Conservation (phyloP, 2,113 vertebrate genomes). For the Aix galericulata region DNA sequence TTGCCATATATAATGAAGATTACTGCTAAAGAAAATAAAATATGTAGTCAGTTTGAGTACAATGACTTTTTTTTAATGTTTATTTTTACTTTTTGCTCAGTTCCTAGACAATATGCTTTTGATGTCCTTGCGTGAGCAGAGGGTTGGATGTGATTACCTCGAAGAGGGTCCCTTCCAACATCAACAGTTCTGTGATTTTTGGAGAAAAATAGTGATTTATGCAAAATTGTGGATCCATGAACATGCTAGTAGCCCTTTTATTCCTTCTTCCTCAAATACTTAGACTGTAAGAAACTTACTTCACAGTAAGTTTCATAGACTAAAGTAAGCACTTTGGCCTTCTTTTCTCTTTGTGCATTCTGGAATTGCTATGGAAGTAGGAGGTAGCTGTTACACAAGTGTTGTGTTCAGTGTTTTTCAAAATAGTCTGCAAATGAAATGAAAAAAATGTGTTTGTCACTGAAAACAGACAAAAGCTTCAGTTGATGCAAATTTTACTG, state of each 20-base stretch:
- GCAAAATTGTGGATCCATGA: background rate
- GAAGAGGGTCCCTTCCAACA: background rate
- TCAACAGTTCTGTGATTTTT: background rate
- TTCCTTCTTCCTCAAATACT: background rate
- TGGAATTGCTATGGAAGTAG: background rate
- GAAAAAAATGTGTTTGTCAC: background rate
- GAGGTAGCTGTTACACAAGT: background rate
- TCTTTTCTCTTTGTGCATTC: background rate
- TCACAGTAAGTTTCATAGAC: background rate
- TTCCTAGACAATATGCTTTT: background rate
- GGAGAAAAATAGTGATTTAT: background rate
- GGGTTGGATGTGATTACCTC: background rate
- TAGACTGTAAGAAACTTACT: no score
- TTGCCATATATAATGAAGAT: no score
- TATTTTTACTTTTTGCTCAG: background rate
- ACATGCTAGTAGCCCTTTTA: background rate
- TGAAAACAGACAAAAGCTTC: background rate
- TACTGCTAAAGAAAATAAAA: no score
- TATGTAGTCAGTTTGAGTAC: no score
- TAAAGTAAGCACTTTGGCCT: background rate
- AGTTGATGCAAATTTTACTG: background rate
- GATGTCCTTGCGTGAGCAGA: background rate
- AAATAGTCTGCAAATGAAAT: background rate
- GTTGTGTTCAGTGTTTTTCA: background rate
- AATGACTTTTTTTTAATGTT: no score